Evolutionary conservation across 2,888 invertebrate genomes (phyloP), one percentile per base, ranked within the genome.

Genomic region (Nomada hirtipes): DNA sequence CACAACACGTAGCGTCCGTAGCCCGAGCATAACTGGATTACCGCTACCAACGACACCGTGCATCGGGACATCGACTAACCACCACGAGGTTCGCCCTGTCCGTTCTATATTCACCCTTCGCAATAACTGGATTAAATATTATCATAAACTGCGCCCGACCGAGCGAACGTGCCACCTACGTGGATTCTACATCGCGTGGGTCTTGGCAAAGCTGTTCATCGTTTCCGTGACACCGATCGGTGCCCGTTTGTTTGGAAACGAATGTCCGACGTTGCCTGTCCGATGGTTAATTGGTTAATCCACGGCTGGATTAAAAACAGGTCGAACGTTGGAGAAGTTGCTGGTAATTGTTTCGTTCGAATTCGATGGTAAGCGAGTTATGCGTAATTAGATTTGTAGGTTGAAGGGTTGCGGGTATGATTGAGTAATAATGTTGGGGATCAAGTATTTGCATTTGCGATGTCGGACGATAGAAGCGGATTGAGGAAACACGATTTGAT

Each of bases 61-160:
- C 87, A 88, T 87, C 89, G 87, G 86, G 78, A 89, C 90, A 91
- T 91, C 87, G 90, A 91, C 91, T 91, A 86, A 84, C 85, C 86
- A 86, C 87, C 84, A 86, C 90, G 88, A 89, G 87, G 86, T 89
- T 9, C 77, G 74, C 52, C 61, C 67, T 53, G 73, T 59, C 57
- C 76, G 83, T 74, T 74, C 83, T 80, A 85, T 80, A 79, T 77
- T 75, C 77, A 72, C 79, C 79, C 72, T 74, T 72, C 71, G 53
- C 82, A 68, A 57, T 92, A 92, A 92, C 87, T 85, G 91, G 92
- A 92, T 92, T 92, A 91, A 90, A 92, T 92, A 92, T 92, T 91
- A 91, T 91, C 89, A 91, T 92, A 91, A 92, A 91, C 89, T 88
- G 79, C 83, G 87, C 83, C 78, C 80, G 83, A 70, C 57, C 69